Conservation (phyloP, 2,888 invertebrate genomes). For the Buathra laborator region DNA sequence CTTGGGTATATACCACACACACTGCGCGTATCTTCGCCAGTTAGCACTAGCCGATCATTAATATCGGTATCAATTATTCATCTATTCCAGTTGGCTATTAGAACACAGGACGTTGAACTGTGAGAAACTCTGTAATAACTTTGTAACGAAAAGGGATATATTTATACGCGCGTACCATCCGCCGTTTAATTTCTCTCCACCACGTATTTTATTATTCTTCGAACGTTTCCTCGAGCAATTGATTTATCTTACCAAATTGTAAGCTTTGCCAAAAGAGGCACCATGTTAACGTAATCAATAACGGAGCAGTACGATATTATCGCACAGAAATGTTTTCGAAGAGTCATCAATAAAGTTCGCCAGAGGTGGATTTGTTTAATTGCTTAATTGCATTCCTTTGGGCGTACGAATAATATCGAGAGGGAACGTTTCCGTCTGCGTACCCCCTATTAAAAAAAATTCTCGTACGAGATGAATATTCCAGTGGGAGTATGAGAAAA, state of each 20-base stretch:
- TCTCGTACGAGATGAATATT: conserved; percentile 7
- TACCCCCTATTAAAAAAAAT: conserved; percentile 21
- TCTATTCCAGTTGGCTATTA: conserved; percentile 21
- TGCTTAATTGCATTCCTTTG: conserved; percentile 86
- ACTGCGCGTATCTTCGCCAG: conserved; percentile 65
- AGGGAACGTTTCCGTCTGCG: conserved; percentile 15
- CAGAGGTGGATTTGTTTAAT: conserved; percentile 83
- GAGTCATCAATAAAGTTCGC: conserved; percentile 79
- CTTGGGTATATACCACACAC: conserved; percentile 77
- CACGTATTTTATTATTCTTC: conserved; percentile 23
- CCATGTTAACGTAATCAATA: conserved; percentile 39
- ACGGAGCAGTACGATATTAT: conserved; percentile 50
- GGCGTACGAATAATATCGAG: conserved; percentile 43
- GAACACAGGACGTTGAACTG: conserved; percentile 17
- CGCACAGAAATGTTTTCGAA: conserved; percentile 52
- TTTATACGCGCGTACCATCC: neutral
- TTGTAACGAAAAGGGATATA: neutral
- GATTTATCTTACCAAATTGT: conserved; percentile 60
- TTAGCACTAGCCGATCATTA: conserved; percentile 74
- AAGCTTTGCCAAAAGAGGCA: conserved; percentile 30
- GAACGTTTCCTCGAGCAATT: conserved; percentile 48
- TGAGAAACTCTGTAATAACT: conserved; percentile 41
- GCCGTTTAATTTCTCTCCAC: conserved; percentile 13
- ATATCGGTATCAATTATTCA: conserved; percentile 82
- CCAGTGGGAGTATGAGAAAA: conserved; percentile 37